Conservation (phyloP, 2,797 vertebrate genomes). For the Cossypha heuglini region DNA sequence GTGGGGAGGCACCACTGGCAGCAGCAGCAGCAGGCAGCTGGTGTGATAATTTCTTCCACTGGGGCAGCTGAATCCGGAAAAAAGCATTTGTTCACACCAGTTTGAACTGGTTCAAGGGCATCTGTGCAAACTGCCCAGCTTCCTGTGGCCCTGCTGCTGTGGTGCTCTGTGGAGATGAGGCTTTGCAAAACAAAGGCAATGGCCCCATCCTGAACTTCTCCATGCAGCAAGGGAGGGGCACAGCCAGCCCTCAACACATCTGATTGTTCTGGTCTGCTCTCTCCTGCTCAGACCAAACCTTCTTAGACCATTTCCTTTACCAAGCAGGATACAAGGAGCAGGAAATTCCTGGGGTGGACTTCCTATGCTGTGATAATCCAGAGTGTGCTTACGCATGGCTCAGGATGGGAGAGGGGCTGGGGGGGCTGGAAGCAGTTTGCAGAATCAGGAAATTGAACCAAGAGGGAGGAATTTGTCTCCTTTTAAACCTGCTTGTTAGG, state of each 20-base stretch:
- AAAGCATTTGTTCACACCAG: conserved; percentile 30
- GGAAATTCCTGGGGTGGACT: conserved; percentile 62
- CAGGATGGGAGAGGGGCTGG: not conserved
- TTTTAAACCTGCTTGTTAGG: not conserved
- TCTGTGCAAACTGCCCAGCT: conserved; percentile 13
- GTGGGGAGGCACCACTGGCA: not conserved
- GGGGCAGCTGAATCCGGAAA: conserved; percentile 15
- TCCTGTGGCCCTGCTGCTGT: conserved; percentile 27
- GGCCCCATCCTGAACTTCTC: conserved; percentile 31
- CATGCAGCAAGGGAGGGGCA: conserved; percentile 22
- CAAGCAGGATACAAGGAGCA: conserved; percentile 60
- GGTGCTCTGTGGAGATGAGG: not conserved
- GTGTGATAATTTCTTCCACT: not conserved
- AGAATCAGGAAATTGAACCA: not conserved
- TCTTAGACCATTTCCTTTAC: conserved; percentile 60
- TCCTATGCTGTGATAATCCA: conserved; percentile 47
- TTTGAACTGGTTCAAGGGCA: conserved; percentile 53
- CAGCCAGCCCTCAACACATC: not conserved
- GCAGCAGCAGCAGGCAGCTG: conserved; percentile 30
- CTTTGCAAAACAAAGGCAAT: conserved; percentile 36
- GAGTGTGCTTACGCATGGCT: not conserved
- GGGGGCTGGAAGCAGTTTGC: not conserved
- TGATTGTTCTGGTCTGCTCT: conserved; percentile 46
- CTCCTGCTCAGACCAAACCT: conserved; percentile 34
- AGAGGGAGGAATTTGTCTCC: conserved; percentile 7